phyloP scores from a whole-genome alignment of 2,888 invertebrate genomes.

The Drosophila longiperda region DNA sequence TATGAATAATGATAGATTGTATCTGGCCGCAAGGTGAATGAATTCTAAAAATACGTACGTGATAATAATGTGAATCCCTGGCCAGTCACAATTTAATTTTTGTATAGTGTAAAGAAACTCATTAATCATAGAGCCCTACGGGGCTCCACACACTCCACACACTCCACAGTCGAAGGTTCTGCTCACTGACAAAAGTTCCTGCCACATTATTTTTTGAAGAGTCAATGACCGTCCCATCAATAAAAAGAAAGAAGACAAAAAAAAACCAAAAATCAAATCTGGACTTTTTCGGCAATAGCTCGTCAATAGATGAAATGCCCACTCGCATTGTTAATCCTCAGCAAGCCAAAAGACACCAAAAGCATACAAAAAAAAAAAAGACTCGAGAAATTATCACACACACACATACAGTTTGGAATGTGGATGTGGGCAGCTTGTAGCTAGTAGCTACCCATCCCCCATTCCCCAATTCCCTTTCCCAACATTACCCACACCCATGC shows the following conservation, averaged over 20 bases:
- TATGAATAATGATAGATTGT: conserved; percentile 39
- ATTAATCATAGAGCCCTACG: conserved; percentile 69
- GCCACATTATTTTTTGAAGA: conserved; percentile 40
- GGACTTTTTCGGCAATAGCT: conserved; percentile 76
- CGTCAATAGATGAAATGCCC: conserved; percentile 64
- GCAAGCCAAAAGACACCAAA: conserved; percentile 28
- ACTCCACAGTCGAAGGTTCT: conserved; percentile 17
- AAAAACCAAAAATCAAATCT: conserved; percentile 37
- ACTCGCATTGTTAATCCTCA: conserved; percentile 77
- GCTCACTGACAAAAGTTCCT: conserved; percentile 58
- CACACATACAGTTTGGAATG: conserved; percentile 54
- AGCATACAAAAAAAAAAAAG: conserved; percentile 31
- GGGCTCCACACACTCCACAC: conserved; percentile 36
- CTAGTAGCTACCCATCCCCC: conserved; percentile 51
- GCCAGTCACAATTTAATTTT: conserved; percentile 44
- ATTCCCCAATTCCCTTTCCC: conserved; percentile 42
- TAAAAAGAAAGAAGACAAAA: conserved; percentile 23
- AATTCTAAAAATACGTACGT: conserved; percentile 14
- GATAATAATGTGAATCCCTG: conserved; percentile 26
- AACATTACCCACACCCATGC: conserved; percentile 10
- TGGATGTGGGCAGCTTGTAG: conserved; percentile 59
- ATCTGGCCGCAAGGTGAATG: conserved; percentile 15
- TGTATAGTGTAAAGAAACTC: conserved; percentile 46
- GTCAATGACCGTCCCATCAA: conserved; percentile 65
- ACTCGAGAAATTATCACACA: conserved; percentile 46